These are phyloP conservation scores for Nipponacmea schrenckii DNA, from an alignment of 2,888 invertebrate genomes.

Conservation along the genomic window DNA sequence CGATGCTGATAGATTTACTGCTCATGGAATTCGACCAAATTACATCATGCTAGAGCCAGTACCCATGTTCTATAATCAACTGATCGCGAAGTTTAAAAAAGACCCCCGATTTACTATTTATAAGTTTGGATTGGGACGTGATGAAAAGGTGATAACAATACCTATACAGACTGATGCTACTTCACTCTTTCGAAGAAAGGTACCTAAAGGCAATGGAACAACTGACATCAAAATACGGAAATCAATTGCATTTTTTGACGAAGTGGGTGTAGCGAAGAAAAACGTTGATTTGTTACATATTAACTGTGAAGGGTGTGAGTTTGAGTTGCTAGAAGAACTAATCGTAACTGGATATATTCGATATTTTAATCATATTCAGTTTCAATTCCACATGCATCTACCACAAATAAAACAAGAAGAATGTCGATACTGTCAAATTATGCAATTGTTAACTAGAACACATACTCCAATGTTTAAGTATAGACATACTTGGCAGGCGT, in stretches of 20 bases:
- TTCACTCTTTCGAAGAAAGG: conserved; percentile 4
- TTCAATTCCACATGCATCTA: conserved; percentile 22
- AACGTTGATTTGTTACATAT: conserved; percentile 16
- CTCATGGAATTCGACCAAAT: conserved; percentile 5
- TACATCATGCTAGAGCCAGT: conserved; percentile 19
- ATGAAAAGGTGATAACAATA: conserved; percentile 5
- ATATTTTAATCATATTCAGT: conserved; percentile 15
- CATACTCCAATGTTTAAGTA: conserved; percentile 17
- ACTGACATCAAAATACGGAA: conserved; percentile 6
- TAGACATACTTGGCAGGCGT: conserved; percentile 17
- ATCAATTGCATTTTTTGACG: conserved; percentile 11
- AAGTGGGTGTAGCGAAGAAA: conserved; percentile 3
- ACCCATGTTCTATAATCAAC: conserved; percentile 9
- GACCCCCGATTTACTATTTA: conserved; percentile 15
- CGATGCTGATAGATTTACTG: conserved; percentile 12
- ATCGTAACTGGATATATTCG: neutral
- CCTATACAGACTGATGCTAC: conserved; percentile 13
- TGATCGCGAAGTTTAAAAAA: neutral
- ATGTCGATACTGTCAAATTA: conserved; percentile 19
- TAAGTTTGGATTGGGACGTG: conserved; percentile 18
- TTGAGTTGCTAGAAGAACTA: conserved; percentile 16
- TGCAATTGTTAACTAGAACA: conserved; percentile 15
- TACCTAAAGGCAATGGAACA: neutral
- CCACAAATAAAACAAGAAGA: conserved; percentile 17
- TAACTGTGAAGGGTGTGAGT: conserved; percentile 24